A percentile compares a stretch with the other conserved stretches of the same genome.
These are phyloP conservation scores for Leptopilina drosophilae DNA, from an alignment of 2,888 invertebrate genomes.

Conservation along the genomic window DNA sequence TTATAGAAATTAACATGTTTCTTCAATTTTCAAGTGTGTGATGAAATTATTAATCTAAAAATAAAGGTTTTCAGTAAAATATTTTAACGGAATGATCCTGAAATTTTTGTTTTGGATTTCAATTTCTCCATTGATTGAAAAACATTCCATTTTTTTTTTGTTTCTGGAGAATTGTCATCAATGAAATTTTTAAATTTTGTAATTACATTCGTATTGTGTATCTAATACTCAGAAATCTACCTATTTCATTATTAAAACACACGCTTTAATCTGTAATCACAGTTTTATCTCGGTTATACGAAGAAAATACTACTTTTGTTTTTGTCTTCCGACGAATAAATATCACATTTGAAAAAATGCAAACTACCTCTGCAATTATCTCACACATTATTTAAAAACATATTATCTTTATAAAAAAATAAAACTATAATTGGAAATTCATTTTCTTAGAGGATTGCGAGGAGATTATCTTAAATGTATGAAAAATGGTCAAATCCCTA, in stretches of 20 bases:
- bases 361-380: conserved; percentile 1
- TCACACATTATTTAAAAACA: neutral
- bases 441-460: neutral
- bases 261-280: conserved; percentile 2
- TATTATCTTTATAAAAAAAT: conserved; percentile 4
- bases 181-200: neutral
- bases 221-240: conserved; percentile 6
- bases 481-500: neutral
- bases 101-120: neutral
- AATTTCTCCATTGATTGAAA: conserved; percentile 6
- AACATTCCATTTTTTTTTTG: neutral
- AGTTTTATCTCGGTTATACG: conserved; percentile 11
- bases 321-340: conserved; percentile 8
- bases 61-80: conserved; percentile 19
- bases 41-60: neutral
- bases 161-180: neutral
- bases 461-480: neutral
- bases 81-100: conserved; percentile 27
- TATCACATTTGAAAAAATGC: conserved; percentile 39
- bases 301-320: conserved; percentile 3
- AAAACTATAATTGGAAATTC: neutral
- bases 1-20: conserved; percentile 17
- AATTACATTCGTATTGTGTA: conserved; percentile 9
- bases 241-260: conserved; percentile 15
- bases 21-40: conserved; percentile 2